Base-by-base conservation (phyloP, 2,888 invertebrate genomes). In the Drosophila villosipedis region DNA sequence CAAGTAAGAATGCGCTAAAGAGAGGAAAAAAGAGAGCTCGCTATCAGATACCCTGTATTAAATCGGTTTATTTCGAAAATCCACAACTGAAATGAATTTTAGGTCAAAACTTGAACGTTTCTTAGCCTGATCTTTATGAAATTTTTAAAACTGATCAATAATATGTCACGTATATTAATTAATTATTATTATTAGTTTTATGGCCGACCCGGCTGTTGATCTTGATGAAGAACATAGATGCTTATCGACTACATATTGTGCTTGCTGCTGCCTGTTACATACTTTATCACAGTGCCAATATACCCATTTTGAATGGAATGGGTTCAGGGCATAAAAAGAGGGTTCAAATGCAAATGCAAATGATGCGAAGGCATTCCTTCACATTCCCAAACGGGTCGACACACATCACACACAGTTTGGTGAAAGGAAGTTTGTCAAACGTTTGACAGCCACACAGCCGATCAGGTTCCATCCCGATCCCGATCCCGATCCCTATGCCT, bases 381-480 rank as follows among this genome's bases (percentile, higher is more conserved):
- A 52, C 52, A 33, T 53, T 53, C 30, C 30, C n/a, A 52, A 52
- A 52, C 52, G 30, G 52, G 52, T 16, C 47, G 16, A 41, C 55
- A 59, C 19, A 33, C 52, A 63, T 55, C 68, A 59, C n/a, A 58
- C 68, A 59, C n/a, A 58, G 69, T 3, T 12, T 9, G 12, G 5
- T 6, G 19, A 16, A n/a, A 53, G 52, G 57, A 68, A 67, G 76
- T 73, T 75, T 85, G 84, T 84, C 84, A 88, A 88, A 71, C 76
- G 68, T 54, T 88, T 84, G 88, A 85, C 88, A 88, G 89, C 60
- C 50, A 35, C n/a, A 16, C 22, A 53, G 54, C 30, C 68, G 83
- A 83, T 85, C 85, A 83, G 86, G 89, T 86, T 89, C 74, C 77
- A 85, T 85, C 69, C 77, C 41, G 41, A n/a, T 41, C 41, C 37